These are phyloP conservation scores for Allophyes oxyacanthae DNA, from an alignment of 2,888 invertebrate species.

Conservation along the genomic window DNA sequence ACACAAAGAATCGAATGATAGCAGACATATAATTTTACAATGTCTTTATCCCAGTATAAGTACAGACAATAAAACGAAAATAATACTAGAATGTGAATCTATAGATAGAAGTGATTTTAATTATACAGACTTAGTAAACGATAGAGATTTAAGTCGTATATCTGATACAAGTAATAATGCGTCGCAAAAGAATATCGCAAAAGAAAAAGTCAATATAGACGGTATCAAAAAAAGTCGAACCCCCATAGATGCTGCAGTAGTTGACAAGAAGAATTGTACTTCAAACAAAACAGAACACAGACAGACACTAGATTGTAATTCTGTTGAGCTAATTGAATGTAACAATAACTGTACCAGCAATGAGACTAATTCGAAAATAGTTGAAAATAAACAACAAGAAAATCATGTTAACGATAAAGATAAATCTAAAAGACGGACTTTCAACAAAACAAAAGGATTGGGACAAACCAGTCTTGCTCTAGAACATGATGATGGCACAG, in stretches of 20 bases:
- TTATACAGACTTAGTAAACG: too few species aligned
- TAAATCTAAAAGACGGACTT: background rate
- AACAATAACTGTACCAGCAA: constrained; percentile 1
- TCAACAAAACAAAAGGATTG: constrained; percentile 13
- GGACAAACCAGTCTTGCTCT: background rate
- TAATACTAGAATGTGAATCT: constrained; percentile 21
- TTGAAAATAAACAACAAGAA: background rate
- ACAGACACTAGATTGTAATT: too few species aligned
- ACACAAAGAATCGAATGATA: background rate
- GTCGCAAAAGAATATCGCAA: background rate
- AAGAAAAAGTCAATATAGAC: background rate
- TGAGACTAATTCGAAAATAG: background rate
- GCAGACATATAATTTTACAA: constrained; percentile 13
- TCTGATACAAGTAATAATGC: background rate
- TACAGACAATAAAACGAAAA: background rate
- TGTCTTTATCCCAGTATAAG: constrained; percentile 12
- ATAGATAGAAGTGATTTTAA: constrained; percentile 15
- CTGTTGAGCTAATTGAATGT: background rate
- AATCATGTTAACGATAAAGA: background rate
- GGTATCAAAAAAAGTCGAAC: background rate
- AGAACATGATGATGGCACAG: constrained; percentile 1
- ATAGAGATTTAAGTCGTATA: too few species aligned
- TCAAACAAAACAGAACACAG: background rate
- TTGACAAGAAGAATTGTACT: background rate
- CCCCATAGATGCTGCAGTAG: background rate